Conservation (phyloP, 2,113 vertebrate genomes). For the Mastomys coucha region DNA sequence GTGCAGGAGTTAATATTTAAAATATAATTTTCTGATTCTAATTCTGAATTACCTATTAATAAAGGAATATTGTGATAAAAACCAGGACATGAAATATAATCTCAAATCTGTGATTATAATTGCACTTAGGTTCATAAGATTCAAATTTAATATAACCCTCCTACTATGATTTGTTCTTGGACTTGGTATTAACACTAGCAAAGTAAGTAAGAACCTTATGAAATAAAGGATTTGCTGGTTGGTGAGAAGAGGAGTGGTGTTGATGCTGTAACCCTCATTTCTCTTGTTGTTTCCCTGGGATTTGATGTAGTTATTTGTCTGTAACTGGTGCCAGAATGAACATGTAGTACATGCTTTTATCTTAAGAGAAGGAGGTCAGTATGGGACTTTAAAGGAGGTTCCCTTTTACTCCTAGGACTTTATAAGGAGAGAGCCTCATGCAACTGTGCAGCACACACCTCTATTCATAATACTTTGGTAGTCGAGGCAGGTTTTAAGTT, state of each 20-base stretch:
- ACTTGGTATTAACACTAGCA: background rate
- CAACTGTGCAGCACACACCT: background rate
- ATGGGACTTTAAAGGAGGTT: background rate
- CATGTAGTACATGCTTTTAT: background rate
- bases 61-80: background rate
- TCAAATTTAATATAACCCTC: background rate
- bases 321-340: background rate
- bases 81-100: slow-evolving; percentile 38
- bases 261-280: background rate
- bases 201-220: background rate
- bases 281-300: background rate
- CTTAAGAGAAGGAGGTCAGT: background rate
- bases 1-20: slow-evolving; percentile 16
- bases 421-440: background rate
- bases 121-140: slow-evolving; percentile 38
- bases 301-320: background rate
- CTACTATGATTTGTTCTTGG: background rate
- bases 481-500: background rate
- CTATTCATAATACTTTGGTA: background rate
- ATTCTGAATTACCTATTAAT: slow-evolving; percentile 36
- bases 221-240: background rate
- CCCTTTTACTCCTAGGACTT: background rate
- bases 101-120: slow-evolving; percentile 35
- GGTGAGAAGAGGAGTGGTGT: background rate
- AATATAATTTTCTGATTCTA: background rate